Base-by-base conservation (phyloP, 2,113 vertebrate genomes). In the Nicator chloris region DNA sequence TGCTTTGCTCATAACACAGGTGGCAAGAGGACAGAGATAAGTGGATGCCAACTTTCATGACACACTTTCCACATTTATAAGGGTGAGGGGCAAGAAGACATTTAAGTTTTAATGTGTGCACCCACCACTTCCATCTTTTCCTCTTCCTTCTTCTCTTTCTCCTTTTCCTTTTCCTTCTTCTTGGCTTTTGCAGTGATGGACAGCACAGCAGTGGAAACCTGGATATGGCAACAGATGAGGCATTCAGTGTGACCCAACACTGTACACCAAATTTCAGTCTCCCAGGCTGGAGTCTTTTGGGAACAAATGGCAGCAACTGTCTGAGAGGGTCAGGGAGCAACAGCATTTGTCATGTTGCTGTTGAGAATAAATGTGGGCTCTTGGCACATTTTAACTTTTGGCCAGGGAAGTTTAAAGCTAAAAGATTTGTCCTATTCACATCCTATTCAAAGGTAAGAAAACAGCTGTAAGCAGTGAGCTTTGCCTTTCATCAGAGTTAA, bases 151-250 rank as follows among this genome's bases (percentile, higher is more conserved):
- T 98, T 98, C 94, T 98, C 98, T 92, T 99, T 99, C 80, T 99
- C 99, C 76, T 99, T 98, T 66, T 99, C 99, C 96, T 99, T 99
- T 93, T 99, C 99, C 94, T 99, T 99, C 98, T 99, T 99, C 98
- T 99, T 99, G 91, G 99, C 99, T 97, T 99, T 99, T 94, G 99
- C 99, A 51, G 99, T 99, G 98, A 99, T 99, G 96, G 99, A 99
- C 79, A 99, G 98, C 95, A 99, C 99, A 70, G 99, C 99, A 13
- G 99, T 99, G 81, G 99, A 99, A 94, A 99, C 99, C 99, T 99
- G 91, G 65, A 21, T 78, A 86, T 75, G 30, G 45, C 37, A 96
- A 97, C 26, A 96, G 69, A 79, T 13, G 56, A 70, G n/a, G 19
- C 35, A 72, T 73, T 95, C 57, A 94, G 51, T 4, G 2, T 35